These are phyloP conservation scores for Drosophila melanica DNA, from an alignment of 1,140 invertebrate species.

Conservation along the genomic window DNA sequence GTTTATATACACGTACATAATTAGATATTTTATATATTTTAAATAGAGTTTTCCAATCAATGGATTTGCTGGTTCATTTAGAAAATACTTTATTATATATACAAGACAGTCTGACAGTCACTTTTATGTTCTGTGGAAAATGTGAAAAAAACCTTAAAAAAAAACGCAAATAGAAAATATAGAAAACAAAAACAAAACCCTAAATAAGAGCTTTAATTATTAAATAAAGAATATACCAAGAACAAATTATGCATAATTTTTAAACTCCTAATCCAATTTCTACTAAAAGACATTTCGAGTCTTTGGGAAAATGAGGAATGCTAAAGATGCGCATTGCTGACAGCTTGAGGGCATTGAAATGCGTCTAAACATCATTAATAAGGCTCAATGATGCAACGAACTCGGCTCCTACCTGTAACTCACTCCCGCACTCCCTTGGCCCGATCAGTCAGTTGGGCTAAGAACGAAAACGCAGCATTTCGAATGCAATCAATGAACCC, in stretches of 20 bases:
- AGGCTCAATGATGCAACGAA: slow-evolving; percentile 51
- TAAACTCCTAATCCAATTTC: too few relatives aligned
- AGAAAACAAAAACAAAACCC: slow-evolving; percentile 57
- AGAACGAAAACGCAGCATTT: slow-evolving; percentile 56
- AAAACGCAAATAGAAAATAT: slow-evolving; percentile 25
- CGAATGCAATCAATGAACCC: slow-evolving; percentile 81
- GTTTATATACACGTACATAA: neutral
- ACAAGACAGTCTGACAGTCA: slow-evolving; percentile 52
- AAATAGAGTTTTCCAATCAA: slow-evolving; percentile 65
- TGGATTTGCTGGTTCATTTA: slow-evolving; percentile 49
- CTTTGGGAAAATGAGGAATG: slow-evolving; percentile 35
- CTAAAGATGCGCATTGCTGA: slow-evolving; percentile 40
- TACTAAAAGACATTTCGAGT: neutral
- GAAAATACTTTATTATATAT: slow-evolving; percentile 50
- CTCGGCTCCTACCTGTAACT: slow-evolving; percentile 19
- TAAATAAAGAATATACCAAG: slow-evolving; percentile 78
- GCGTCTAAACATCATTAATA: slow-evolving; percentile 71
- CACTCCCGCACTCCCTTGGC: neutral
- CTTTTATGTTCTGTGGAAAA: slow-evolving; percentile 63
- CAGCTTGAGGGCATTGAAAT: slow-evolving; percentile 55
- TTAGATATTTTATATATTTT: slow-evolving; percentile 71
- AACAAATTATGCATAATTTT: slow-evolving; percentile 32
- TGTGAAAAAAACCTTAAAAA: slow-evolving; percentile 26
- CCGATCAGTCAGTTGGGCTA: slow-evolving; percentile 1
- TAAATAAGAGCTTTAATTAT: slow-evolving; percentile 83